Base-by-base conservation (phyloP, 2,797 vertebrate species). In the Dendrocincla fuliginosa region DNA sequence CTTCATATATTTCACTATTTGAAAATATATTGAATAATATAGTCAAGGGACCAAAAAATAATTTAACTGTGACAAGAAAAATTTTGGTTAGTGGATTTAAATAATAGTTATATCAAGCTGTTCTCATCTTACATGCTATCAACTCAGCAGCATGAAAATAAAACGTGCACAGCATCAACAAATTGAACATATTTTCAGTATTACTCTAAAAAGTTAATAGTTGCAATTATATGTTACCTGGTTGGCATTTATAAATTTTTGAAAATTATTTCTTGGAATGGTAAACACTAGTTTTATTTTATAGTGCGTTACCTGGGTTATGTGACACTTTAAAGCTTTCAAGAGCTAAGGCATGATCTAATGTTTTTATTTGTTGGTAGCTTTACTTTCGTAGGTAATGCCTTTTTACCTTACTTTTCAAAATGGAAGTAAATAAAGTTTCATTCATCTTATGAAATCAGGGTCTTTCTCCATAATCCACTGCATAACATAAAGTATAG, bases 101-200 rank as follows among this genome's bases (percentile, higher is more conserved):
- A 61, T 74, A 79, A 90, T 84, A 79, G 84, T 88, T 91, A 56
- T 70, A 64, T 47, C 73, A 61, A n/a, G 25, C 25, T 94, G 65
- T 67, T 84, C 55, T 87, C 10, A 1, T 78, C 64, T 63, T 63
- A 46, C 41, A 65, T 79, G 22, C 4, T 79, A 47, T 59, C 47
- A 76, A 16, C 30, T 70, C 50, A 77, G 35, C 5, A 70, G 64
- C 13, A 37, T 71, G 64, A 79, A 94, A 86, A 79, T 70, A 50
- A 70, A 88, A 50, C 41, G 13, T 47, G 17, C 13, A 80, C 16
- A 65, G 7, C 16, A 52, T 27, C 5, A 4, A 64, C 14, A 80
- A 69, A 76, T 64, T 30, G 74, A 16, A 44, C 6, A 5, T 33
- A 73, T 90, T 90, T 93, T 84, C 46, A 69, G 3, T 27, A n/a